A percentile compares a stretch with the other conserved stretches of the same genome.
phyloP scores from a whole-genome alignment of 2,797 vertebrate species.

The Kryptopterus vitreolus region DNA sequence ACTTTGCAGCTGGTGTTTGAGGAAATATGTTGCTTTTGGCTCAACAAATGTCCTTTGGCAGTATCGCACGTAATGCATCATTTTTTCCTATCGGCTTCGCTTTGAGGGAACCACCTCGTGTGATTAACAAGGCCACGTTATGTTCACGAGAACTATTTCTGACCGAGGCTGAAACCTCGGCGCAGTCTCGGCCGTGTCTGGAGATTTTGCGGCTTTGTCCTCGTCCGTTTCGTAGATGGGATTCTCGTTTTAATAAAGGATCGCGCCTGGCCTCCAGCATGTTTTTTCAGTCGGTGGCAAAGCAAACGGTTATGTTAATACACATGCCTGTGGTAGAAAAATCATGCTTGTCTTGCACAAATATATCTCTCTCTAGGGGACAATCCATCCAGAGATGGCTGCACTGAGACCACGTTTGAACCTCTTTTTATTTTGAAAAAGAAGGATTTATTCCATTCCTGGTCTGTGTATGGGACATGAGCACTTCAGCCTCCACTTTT shows the following conservation, averaged over 20 bases:
- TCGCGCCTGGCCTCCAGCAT: slow-evolving; percentile 5
- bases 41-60: slow-evolving; percentile 34
- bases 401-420: slow-evolving; percentile 24
- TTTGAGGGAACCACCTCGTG: slow-evolving; percentile 37
- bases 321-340: slow-evolving; percentile 29
- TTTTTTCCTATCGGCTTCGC: slow-evolving; percentile 35
- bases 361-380: slow-evolving; percentile 12
- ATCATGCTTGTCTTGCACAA: slow-evolving; percentile 30
- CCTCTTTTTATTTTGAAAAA: neutral
- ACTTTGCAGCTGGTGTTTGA: slow-evolving; percentile 24
- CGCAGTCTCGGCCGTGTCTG: slow-evolving; percentile 34
- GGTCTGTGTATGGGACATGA: neutral
- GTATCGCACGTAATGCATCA: slow-evolving; percentile 41
- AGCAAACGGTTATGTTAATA: slow-evolving; percentile 34
- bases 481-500: neutral
- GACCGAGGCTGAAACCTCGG: slow-evolving; percentile 10
- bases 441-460: slow-evolving; percentile 23
- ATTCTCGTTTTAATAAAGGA: slow-evolving; percentile 30
- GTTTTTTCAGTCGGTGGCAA: slow-evolving; percentile 31
- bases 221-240: neutral
- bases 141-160: slow-evolving; percentile 34
- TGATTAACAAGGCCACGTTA: slow-evolving; percentile 42
- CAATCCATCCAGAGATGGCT: neutral
- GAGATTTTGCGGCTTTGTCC: slow-evolving; percentile 37
- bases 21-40: slow-evolving; percentile 42